A percentile compares a stretch with the other conserved stretches of the same genome.
Evolutionary conservation across 2,888 invertebrate genomes (phyloP).

Genomic region (Leptopilina drosophilae): DNA sequence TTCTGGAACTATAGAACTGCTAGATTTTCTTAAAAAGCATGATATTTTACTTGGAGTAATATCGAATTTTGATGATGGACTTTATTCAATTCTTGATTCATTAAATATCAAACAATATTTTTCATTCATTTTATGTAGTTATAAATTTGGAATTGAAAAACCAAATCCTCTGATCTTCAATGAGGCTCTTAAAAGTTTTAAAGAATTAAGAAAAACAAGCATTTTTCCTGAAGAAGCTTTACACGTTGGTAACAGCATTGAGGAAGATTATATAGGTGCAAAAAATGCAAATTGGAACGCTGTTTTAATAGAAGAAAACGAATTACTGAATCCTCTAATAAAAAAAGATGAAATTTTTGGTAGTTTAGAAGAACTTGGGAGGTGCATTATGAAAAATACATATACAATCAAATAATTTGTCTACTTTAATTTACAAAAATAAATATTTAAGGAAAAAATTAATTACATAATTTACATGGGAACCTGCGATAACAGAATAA

Average conservation of each 20-base stretch:
- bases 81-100: slow-evolving; percentile 83
- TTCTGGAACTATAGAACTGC: slow-evolving; percentile 82
- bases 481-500: no score
- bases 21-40: slow-evolving; percentile 80
- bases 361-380: slow-evolving; percentile 65
- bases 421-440: no score
- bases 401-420: no score
- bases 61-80: slow-evolving; percentile 92
- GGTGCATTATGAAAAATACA: slow-evolving; percentile 53
- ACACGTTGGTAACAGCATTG: slow-evolving; percentile 89
- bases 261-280: slow-evolving; percentile 89
- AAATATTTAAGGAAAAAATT: no score
- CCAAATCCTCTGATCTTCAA: slow-evolving; percentile 86
- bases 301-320: slow-evolving; percentile 72
- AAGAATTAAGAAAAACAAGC: slow-evolving; percentile 52
- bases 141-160: slow-evolving; percentile 85
- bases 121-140: slow-evolving; percentile 89
- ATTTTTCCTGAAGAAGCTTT: slow-evolving; percentile 81
- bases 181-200: slow-evolving; percentile 79
- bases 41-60: slow-evolving; percentile 84
- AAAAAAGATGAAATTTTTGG: slow-evolving; percentile 56
- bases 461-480: no score
- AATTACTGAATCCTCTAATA: slow-evolving; percentile 50
- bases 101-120: slow-evolving; percentile 85
- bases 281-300: slow-evolving; percentile 87